phyloP scores from a whole-genome alignment of 92 coral and sea anemone species.

The Isaurus tuberculatus region DNA sequence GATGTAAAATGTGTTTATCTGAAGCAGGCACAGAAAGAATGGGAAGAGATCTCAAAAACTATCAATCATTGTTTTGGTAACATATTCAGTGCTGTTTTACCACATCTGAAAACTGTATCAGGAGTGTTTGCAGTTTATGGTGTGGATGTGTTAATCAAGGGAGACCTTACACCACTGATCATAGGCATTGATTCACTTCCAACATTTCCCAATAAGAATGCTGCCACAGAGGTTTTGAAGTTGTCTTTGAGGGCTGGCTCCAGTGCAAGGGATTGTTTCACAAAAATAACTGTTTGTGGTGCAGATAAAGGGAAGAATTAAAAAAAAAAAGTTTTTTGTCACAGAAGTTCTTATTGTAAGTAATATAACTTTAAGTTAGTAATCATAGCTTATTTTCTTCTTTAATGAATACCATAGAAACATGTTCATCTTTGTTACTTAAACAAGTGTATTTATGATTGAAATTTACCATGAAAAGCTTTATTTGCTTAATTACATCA shows the following conservation, averaged over 20 bases:
- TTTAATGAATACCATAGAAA: too few relatives aligned
- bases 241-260: constrained; percentile 56
- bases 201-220: constrained; percentile 62
- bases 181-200: constrained; percentile 78
- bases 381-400: too few relatives aligned
- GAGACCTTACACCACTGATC: constrained; percentile 62
- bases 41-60: constrained; percentile 67
- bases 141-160: constrained; percentile 77
- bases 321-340: not conserved
- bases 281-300: constrained; percentile 30
- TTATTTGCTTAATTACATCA: too few relatives aligned
- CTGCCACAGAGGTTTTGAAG: constrained; percentile 67
- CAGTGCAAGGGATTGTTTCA: not conserved
- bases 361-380: too few relatives aligned
- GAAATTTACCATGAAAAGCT: too few relatives aligned
- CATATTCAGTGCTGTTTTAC: constrained; percentile 63
- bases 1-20: constrained; percentile 62
- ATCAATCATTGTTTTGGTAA: constrained; percentile 60
- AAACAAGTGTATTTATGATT: too few relatives aligned
- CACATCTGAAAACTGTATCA: constrained; percentile 55
- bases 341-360: too few relatives aligned
- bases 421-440: too few relatives aligned
- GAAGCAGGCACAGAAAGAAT: constrained; percentile 44
- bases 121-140: constrained; percentile 76
- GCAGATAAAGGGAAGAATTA: not conserved